phyloP scores from a whole-genome alignment of 2,113 vertebrate genomes.

The Speoplatyrhinus poulsoni region DNA sequence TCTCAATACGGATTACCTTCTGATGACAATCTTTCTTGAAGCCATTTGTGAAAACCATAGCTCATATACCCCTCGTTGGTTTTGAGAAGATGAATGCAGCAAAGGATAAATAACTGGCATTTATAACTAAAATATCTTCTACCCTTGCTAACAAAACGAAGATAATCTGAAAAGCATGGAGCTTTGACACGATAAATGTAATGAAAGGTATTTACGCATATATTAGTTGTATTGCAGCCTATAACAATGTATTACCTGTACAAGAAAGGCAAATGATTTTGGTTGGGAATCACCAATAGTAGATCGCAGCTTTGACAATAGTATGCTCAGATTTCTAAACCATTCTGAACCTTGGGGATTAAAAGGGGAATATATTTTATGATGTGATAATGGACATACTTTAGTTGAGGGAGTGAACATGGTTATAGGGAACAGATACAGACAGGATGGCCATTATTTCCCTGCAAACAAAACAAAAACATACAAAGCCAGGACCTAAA shows the following conservation, averaged over 20 bases:
- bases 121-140: conserved; percentile 1
- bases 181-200: conserved; percentile 45
- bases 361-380: conserved; percentile 16
- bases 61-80: not conserved
- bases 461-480: conserved; percentile 17
- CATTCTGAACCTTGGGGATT: conserved; percentile 20
- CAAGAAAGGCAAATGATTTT: conserved; percentile 41
- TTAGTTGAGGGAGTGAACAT: conserved; percentile 20
- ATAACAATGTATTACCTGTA: conserved; percentile 53
- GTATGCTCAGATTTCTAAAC: conserved; percentile 43
- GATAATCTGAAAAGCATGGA: conserved; percentile 46
- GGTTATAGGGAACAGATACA: not conserved
- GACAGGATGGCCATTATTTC: conserved; percentile 20
- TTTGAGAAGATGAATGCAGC: conserved; percentile 1
- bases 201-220: conserved; percentile 49
- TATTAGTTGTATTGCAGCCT: conserved; percentile 61
- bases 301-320: conserved; percentile 57
- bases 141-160: not conserved
- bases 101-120: conserved; percentile 2
- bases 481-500: too few species aligned
- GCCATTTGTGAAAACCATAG: conserved; percentile 34
- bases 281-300: conserved; percentile 48
- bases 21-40: conserved; percentile 63
- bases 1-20: conserved; percentile 38
- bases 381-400: conserved; percentile 20